Conservation (phyloP, 1,140 invertebrate species). For the Meloidogyne chitwoodi region DNA sequence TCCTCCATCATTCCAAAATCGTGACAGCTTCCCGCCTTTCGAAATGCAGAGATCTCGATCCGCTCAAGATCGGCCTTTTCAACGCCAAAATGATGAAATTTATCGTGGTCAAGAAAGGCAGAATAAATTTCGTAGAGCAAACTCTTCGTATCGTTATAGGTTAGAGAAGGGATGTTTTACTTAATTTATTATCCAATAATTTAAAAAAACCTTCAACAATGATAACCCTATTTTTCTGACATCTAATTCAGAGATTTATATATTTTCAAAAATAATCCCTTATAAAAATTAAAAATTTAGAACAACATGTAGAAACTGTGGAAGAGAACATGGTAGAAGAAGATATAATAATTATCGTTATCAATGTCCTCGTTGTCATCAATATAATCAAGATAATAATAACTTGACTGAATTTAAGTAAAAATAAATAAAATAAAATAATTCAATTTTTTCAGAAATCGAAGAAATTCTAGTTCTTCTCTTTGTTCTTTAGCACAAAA, state of each 20-base stretch:
- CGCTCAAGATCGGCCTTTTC: slow-evolving; percentile 3
- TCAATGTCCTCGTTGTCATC: slow-evolving; percentile 2
- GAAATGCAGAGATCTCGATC: background rate
- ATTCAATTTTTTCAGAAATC: background rate
- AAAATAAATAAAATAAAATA: background rate
- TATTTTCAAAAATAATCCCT: background rate
- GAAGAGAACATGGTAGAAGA: background rate
- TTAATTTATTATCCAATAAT: too few species aligned
- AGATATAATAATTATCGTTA: slow-evolving; percentile 5
- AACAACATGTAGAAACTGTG: slow-evolving; percentile 1
- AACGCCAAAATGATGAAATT: slow-evolving; percentile 6
- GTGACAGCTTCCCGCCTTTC: background rate
- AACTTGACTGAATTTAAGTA: background rate
- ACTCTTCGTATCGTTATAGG: slow-evolving; percentile 11
- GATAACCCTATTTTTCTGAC: too few species aligned
- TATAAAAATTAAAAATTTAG: too few species aligned
- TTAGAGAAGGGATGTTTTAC: too few species aligned
- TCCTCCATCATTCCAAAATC: background rate
- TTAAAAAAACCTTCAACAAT: too few species aligned
- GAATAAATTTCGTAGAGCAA: background rate
- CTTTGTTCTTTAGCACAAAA: background rate
- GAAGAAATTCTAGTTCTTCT: slow-evolving; percentile 7
- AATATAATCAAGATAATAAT: background rate
- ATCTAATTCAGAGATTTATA: too few species aligned
- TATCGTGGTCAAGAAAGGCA: background rate